These are phyloP conservation scores for Catharus fuscescens DNA, from an alignment of 2,113 vertebrate genomes.

Conservation along the genomic window DNA sequence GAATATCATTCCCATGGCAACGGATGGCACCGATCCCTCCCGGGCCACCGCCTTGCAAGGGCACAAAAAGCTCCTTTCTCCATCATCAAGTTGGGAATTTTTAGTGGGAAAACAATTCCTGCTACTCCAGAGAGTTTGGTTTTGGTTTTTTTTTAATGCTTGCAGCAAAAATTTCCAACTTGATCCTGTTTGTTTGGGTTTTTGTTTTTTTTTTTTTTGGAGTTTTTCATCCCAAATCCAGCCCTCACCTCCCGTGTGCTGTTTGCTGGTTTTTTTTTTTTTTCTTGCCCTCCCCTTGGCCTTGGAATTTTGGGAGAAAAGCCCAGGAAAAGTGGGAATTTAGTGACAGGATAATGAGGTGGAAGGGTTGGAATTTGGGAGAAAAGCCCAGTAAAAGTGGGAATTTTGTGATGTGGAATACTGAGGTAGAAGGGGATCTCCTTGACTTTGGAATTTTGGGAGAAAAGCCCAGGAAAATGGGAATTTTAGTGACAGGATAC, in stretches of 20 bases:
- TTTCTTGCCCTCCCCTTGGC: accelerated
- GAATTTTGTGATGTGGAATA: not conserved
- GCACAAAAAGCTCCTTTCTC: not conserved
- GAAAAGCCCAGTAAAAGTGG: not conserved
- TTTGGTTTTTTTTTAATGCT: not conserved
- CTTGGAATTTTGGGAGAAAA: not conserved
- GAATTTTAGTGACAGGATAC: not conserved
- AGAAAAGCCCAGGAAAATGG: not conserved
- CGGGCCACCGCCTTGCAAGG: not conserved
- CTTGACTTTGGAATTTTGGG: not conserved
- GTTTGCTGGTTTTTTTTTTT: not conserved
- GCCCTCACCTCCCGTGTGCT: not conserved
- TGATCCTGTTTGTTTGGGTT: not conserved
- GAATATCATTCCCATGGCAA: conserved; percentile 79
- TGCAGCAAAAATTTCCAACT: not conserved
- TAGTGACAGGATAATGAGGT: not conserved
- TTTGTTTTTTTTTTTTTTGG: not conserved
- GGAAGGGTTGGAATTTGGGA: not conserved
- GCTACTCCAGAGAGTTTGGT: not conserved
- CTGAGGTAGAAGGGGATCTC: not conserved
- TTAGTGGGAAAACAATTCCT: not conserved
- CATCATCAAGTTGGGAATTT: not conserved
- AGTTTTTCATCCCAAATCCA: not conserved
- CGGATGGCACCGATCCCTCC: conserved; percentile 74
- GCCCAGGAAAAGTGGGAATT: not conserved